Evolutionary conservation across 2,113 vertebrate genomes (phyloP).

Genomic region (Empidonax alnorum): DNA sequence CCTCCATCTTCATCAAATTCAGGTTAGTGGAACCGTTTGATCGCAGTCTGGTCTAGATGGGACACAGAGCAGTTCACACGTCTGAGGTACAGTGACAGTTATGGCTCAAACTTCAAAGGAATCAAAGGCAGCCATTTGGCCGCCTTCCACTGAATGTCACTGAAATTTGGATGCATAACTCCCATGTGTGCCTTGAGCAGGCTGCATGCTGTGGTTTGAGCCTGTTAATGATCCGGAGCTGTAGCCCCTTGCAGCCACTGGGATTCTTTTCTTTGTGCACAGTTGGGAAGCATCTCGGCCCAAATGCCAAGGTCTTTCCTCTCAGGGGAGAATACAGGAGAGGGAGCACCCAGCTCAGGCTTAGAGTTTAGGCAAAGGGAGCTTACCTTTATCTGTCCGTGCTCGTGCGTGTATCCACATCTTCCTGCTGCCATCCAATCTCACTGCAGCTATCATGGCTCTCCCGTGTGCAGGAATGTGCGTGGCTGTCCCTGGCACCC

Average conservation of each 20-base stretch:
- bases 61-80: slow-evolving; percentile 41
- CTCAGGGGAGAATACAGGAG: background rate
- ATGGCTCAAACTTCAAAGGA: slow-evolving; percentile 61
- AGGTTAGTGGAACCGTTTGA: slow-evolving; percentile 35
- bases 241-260: background rate
- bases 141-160: slow-evolving; percentile 14
- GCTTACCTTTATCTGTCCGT: background rate
- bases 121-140: slow-evolving; percentile 47
- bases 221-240: background rate
- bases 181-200: background rate
- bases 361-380: background rate
- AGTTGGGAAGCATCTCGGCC: background rate
- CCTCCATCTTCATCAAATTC: slow-evolving; percentile 56
- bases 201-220: slow-evolving; percentile 1
- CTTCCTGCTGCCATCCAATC: background rate
- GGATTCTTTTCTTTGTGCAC: background rate
- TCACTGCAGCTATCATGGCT: fast-evolving
- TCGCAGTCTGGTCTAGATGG: slow-evolving; percentile 25
- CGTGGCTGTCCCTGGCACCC: background rate
- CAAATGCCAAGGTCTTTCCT: background rate
- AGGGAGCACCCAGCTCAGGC: background rate
- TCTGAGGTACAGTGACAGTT: slow-evolving; percentile 39
- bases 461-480: background rate
- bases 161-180: slow-evolving; percentile 45
- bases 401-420: fast-evolving